These are phyloP conservation scores for Steinernema scapterisci DNA, from an alignment of 2,888 invertebrate genomes.

Conservation along the genomic window DNA sequence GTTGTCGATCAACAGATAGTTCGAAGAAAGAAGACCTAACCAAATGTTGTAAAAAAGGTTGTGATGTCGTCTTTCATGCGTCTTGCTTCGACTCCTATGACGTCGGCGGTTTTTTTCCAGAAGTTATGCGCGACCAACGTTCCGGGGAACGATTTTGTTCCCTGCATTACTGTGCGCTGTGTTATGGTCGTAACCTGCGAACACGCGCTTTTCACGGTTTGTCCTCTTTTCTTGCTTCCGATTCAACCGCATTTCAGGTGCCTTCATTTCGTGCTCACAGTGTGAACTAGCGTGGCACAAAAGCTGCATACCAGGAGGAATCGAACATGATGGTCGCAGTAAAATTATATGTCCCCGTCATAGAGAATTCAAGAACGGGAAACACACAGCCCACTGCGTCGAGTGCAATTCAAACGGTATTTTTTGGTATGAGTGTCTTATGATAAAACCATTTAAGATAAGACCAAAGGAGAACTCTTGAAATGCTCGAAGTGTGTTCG, in stretches of 20 bases:
- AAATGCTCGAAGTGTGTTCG: not conserved
- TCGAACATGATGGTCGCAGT: not conserved
- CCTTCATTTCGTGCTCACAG: not conserved
- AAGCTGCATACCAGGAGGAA: constrained; percentile 3
- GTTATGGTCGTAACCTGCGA: not conserved
- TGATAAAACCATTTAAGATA: not conserved
- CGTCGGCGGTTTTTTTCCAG: not conserved
- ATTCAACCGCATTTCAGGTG: not conserved
- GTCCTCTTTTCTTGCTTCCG: not conserved
- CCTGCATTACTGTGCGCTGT: not conserved
- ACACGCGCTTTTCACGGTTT: not conserved
- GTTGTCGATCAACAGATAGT: not conserved
- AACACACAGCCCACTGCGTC: not conserved
- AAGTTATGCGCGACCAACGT: not conserved
- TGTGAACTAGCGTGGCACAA: constrained; percentile 15
- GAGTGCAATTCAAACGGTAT: not conserved
- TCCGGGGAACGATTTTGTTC: not conserved
- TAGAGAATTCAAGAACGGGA: not conserved
- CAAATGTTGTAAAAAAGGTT: not conserved
- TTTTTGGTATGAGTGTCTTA: not conserved
- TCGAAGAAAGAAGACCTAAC: no score
- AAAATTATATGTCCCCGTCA: constrained; percentile 12
- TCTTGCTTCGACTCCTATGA: not conserved
- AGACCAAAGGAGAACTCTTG: not conserved
- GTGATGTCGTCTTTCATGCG: not conserved